Evolutionary conservation across 2,797 vertebrate genomes (phyloP), one percentile per base, ranked within the genome.

Genomic region (Sebastes jordani): DNA sequence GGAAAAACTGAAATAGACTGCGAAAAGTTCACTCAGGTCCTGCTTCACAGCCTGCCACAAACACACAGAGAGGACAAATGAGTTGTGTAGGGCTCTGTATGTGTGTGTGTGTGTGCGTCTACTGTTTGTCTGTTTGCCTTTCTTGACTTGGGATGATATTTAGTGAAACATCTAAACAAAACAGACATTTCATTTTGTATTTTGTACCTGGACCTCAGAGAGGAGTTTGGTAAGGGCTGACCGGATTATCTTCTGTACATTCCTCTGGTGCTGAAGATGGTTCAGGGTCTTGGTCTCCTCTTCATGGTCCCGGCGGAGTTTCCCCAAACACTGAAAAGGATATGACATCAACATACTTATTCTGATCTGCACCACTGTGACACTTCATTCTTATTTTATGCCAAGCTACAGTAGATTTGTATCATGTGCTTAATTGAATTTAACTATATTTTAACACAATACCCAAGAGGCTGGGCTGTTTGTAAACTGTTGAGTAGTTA

Each of bases 1-100:
- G 59, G 95, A 89, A 64, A 96, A 95, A 18, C 76, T 91, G 78
- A 93, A 80, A 22, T 94, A 94, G 11, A 94, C 88, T 0, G 93
- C 91, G 36, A 36, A 94, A 14, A 97, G 89, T 34, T 92, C 95
- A 63, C 93, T 93, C 80, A 96, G 11, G 52, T 96, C 96, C 67
- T 89, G 93, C 74, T 96, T 96, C 79, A 97, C 85, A 18, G 58
- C 92, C 97, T 97, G 82, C 7, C 74, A 72, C 74, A 74, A 46
- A 42, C 52, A 84, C 73, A 91, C 9, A 76, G 42, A 81, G 23
- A 46, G 5, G 16, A 73, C 20, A 71, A 1, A 55, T 42, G 0
- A 55, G 25, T 11, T 18, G 20, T 69, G 16, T 10, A 1, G 6
- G 10, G 4, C 25, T 61, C 0, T 61, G 11, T 52, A 5, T 36